These are phyloP conservation scores for Rhinolophus ferrumequinum DNA, from an alignment of 2,113 vertebrate species.

Conservation along the genomic window DNA sequence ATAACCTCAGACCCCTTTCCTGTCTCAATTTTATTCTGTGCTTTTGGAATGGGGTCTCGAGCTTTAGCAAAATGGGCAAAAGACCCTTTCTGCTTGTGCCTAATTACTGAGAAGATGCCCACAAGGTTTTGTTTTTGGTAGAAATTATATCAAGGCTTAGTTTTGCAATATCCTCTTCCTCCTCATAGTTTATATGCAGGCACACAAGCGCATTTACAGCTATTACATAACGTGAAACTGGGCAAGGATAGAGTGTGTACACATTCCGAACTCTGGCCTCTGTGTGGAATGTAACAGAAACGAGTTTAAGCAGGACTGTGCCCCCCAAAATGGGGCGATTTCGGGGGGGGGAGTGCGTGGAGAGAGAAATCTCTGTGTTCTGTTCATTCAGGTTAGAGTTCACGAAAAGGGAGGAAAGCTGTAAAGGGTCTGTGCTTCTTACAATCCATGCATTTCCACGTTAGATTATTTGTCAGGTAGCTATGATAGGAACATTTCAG, in stretches of 20 bases:
- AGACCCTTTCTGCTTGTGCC: not conserved
- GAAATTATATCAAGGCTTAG: not conserved
- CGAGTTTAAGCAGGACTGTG: slow-evolving; percentile 49
- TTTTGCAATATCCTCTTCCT: not conserved
- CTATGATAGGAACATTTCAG: not conserved
- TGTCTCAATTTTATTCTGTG: not conserved
- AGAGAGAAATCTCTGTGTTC: not conserved
- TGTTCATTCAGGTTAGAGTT: not conserved
- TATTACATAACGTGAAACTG: slow-evolving; percentile 42
- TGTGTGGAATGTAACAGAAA: slow-evolving; percentile 48
- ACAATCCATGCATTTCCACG: not conserved
- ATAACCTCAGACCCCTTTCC: not conserved
- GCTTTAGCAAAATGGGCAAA: not conserved
- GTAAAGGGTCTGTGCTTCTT: not conserved
- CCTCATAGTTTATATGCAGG: not conserved
- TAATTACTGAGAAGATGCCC: not conserved
- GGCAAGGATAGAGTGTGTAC: slow-evolving; percentile 32
- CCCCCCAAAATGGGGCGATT: slow-evolving; percentile 23
- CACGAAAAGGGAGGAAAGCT: not conserved
- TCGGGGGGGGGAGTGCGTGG: not conserved
- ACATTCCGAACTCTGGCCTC: slow-evolving; percentile 54
- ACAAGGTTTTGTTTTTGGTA: not conserved
- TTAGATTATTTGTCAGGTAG: not conserved
- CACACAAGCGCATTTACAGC: not conserved
- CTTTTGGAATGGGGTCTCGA: not conserved